A percentile compares a stretch with the other conserved stretches of the same genome.
These are phyloP conservation scores for Basileuterus tristriatus DNA, from an alignment of 2,797 vertebrate species.

Conservation along the genomic window DNA sequence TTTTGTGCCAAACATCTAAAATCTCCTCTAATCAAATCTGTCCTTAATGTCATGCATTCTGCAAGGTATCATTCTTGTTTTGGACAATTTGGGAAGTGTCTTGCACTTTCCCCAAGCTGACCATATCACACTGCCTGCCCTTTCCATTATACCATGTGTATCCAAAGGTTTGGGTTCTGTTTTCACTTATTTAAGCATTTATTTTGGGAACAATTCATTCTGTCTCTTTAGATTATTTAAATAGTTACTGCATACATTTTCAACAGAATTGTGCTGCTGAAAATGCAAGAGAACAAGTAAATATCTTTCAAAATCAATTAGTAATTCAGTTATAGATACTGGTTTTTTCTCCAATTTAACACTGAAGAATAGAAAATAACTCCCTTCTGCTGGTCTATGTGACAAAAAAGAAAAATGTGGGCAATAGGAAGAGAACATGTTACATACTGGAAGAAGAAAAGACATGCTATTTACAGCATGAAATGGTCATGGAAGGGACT, in stretches of 20 bases:
- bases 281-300: not conserved
- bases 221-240: not conserved
- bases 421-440: not conserved
- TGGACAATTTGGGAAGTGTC: not conserved
- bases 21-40: not conserved
- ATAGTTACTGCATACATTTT: not conserved
- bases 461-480: not conserved
- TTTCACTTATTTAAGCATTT: not conserved
- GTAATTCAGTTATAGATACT: not conserved
- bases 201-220: not conserved
- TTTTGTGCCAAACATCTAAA: slow-evolving; percentile 16
- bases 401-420: not conserved
- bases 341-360: not conserved
- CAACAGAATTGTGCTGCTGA: not conserved
- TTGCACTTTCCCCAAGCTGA: not conserved
- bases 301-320: not conserved
- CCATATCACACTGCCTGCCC: not conserved
- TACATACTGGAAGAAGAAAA: not conserved
- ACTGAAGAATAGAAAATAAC: not conserved
- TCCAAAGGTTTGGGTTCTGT: not conserved
- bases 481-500: not conserved
- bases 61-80: not conserved
- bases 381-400: not conserved
- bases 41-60: not conserved
- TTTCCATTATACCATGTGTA: not conserved